Evolutionary conservation across 2,888 invertebrate species (phyloP), one percentile per base, ranked within the genome.

Genomic region (Acronicta leporina): DNA sequence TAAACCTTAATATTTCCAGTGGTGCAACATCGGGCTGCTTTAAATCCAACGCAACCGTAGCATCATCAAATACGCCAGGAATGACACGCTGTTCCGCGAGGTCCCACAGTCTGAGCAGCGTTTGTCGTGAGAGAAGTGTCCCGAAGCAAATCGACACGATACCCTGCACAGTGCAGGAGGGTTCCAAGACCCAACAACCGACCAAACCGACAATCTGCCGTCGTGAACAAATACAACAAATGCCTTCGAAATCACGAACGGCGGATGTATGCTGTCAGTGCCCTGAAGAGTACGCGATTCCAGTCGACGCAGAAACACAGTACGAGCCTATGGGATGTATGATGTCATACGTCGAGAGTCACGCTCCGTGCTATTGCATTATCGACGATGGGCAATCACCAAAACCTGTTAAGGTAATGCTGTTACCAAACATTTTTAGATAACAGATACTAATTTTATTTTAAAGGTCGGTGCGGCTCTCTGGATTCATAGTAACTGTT

Each of bases 91-190:
- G 63, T 1, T 67, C 74, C 27, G 53, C 50, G 0, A 81, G 79
- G 73, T 82, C 86, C 11, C 73, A 63, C 46, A 87, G 83, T 63
- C 73, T 80, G 15, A 71, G 74, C 3, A 81, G 73, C 51, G 44
- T 80, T 33, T 46, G 71, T 13, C 49, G 55, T 20, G 79, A 80
- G 35, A 77, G 62, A 14, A 48, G 49, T 51, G 30, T 38, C 14
- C 40, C 42, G 30, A 54, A 62, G 60, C 33, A 68, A 56, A 47
- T 73, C 11, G 73, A 76, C 42, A 49, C 65, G 5, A 49, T 52
- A 42, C 48, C 66, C 20, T 27, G 42, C 5, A 61, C 40, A 2
- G 43, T 42, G n/a, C 60, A 52, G 38, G 52, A 65, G 25, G 65
- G 44, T 27, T 38, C 45, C 10, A 43, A 40, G 7, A 50, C 47